Base-by-base conservation (phyloP, 2,888 invertebrate species). In the Orgyia antiqua region DNA sequence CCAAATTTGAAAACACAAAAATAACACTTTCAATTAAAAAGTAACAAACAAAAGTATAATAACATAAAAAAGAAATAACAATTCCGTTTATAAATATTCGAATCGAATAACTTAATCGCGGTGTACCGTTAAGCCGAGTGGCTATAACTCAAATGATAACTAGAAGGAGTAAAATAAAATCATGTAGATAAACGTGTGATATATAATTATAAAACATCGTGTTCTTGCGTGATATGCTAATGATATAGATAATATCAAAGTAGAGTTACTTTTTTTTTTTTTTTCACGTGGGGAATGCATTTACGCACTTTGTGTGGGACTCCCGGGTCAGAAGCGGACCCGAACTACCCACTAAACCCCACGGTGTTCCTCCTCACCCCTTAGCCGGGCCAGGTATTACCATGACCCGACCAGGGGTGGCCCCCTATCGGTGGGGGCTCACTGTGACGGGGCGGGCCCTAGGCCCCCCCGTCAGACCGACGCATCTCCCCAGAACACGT, bases 131-230 rank as follows among this genome's bases (percentile, higher is more conserved):
- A 23, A 24, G 31, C 10, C 15, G 23, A 34, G 15, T 26, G 29
- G 40, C 41, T 37, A 33, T 33, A 36, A 29, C 24, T 27, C 39
- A 39, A 51, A 41, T 51, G 50, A 48, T 45, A 51, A 30, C 27
- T 27, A 27, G 31, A n/a, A n/a, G n/a, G n/a, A n/a, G n/a, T n/a
- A n/a, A n/a, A n/a, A n/a, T n/a, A n/a, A n/a, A n/a, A n/a, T 27
- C 27, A 23, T 34, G 31, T 47, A 42, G 39, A 47, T 48, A 32
- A 27, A 42, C 35, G 24, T 40, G 29, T 29, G 37, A n/a, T 13
- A 24, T 23, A 10, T 23, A 23, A 23, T 10, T 23, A 24, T 24
- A 10, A 12, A 11, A 19, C 35, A 35, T 27, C 18, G 13, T 31
- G 13, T 20, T 21, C 13, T 19, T 12, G 27, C 35, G 30, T 35